Evolutionary conservation across 2,113 vertebrate genomes (phyloP).

Genomic region (Furnarius figulus): DNA sequence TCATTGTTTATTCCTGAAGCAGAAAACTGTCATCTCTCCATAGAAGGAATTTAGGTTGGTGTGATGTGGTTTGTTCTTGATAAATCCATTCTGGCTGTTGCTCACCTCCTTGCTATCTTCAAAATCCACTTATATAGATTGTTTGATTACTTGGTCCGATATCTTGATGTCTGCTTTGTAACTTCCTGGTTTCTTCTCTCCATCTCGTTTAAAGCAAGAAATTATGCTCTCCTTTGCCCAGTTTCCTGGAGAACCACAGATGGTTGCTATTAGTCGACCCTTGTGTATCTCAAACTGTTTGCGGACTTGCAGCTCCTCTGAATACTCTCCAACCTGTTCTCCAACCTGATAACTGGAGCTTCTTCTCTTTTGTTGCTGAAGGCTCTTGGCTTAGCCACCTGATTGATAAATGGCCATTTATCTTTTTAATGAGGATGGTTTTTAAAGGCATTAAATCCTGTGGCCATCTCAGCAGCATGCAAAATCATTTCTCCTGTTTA

Average conservation of each 20-base stretch:
- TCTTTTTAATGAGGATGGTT: neutral
- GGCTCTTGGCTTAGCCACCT: neutral
- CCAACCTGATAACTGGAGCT: neutral
- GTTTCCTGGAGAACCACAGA: neutral
- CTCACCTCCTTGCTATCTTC: neutral
- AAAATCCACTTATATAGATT: neutral
- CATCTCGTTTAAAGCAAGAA: neutral
- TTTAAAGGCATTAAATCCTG: slow-evolving; percentile 1
- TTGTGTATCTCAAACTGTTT: neutral
- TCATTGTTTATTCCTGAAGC: neutral
- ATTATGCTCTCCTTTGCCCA: neutral
- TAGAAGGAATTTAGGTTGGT: neutral
- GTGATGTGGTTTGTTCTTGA: neutral
- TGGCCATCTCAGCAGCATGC: neutral
- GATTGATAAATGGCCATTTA: neutral
- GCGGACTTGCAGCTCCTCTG: neutral
- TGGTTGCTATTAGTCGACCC: neutral
- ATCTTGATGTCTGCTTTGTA: neutral
- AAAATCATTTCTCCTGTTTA: neutral
- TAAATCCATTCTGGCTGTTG: neutral
- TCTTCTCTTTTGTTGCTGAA: neutral
- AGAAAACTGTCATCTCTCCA: slow-evolving; percentile 7
- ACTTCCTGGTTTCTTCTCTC: neutral
- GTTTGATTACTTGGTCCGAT: neutral
- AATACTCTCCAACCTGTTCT: neutral